Conservation (phyloP, 2,113 vertebrate species). For the Rissa tridactyla region DNA sequence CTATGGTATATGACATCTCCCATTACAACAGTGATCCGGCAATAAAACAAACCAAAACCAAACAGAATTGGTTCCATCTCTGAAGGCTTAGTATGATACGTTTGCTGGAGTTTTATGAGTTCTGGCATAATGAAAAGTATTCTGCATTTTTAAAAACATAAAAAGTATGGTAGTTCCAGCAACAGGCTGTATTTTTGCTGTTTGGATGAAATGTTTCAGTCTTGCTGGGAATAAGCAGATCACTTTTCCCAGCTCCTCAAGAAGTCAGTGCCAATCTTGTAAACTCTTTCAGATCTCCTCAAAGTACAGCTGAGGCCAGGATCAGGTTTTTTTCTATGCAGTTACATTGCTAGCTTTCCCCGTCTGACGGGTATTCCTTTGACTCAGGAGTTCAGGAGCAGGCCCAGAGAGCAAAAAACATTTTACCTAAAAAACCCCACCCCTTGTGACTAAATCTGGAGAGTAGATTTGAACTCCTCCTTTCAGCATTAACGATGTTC, state of each 20-base stretch:
- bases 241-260: slow-evolving; percentile 10
- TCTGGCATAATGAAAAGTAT: neutral
- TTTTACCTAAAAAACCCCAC: neutral
- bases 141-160: slow-evolving; percentile 6
- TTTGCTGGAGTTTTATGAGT: neutral
- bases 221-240: slow-evolving; percentile 48
- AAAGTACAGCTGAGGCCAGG: neutral
- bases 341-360: neutral
- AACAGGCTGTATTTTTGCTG: slow-evolving; percentile 23
- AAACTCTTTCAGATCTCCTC: slow-evolving; percentile 17
- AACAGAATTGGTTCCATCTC: neutral
- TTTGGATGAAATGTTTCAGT: neutral
- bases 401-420: neutral
- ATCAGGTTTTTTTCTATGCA: neutral
- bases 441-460: neutral
- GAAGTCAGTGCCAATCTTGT: slow-evolving; percentile 26
- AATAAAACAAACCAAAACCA: slow-evolving; percentile 5
- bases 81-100: neutral
- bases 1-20: neutral
- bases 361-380: neutral
- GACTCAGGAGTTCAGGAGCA: neutral
- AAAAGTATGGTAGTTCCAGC: slow-evolving; percentile 19
- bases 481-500: neutral
- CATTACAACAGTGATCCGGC: neutral
- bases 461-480: neutral